These are phyloP conservation scores for Gasteruption jaculator DNA, from an alignment of 2,888 invertebrate genomes.

Conservation along the genomic window DNA sequence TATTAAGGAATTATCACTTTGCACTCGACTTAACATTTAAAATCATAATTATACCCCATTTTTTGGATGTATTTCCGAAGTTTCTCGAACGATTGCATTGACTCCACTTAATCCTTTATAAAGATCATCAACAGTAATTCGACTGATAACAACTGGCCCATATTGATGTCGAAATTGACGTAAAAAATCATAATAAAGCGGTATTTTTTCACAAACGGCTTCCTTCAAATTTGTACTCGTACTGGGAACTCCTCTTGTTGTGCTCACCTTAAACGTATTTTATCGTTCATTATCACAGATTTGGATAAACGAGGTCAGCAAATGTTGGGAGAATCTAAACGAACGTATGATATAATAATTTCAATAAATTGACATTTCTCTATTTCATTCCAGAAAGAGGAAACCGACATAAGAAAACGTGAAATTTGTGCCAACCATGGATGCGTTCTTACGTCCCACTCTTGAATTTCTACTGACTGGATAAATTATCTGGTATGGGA, in stretches of 20 bases:
- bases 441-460: too few species aligned
- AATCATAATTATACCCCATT: too few species aligned
- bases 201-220: conserved; percentile 41
- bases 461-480: too few species aligned
- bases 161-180: conserved; percentile 35
- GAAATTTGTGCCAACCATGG: too few species aligned
- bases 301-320: too few species aligned
- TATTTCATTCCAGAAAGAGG: too few species aligned
- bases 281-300: conserved; percentile 2
- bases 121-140: conserved; percentile 37
- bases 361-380: too few species aligned
- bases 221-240: conserved; percentile 38
- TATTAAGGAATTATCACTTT: too few species aligned
- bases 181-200: conserved; percentile 37
- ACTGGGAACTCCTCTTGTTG: conserved; percentile 36
- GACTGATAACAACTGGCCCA: conserved; percentile 32
- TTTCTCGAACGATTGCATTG: conserved; percentile 35
- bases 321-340: not conserved
- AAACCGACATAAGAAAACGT: too few species aligned
- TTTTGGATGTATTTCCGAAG: conserved; percentile 34
- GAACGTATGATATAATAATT: not conserved
- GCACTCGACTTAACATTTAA: too few species aligned
- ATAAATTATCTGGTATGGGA: too few species aligned
- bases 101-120: conserved; percentile 37
- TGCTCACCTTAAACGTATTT: conserved; percentile 21